Evolutionary conservation across 1,140 invertebrate species (phyloP), one percentile per base, ranked within the genome.

Genomic region (Drosophila tani): DNA sequence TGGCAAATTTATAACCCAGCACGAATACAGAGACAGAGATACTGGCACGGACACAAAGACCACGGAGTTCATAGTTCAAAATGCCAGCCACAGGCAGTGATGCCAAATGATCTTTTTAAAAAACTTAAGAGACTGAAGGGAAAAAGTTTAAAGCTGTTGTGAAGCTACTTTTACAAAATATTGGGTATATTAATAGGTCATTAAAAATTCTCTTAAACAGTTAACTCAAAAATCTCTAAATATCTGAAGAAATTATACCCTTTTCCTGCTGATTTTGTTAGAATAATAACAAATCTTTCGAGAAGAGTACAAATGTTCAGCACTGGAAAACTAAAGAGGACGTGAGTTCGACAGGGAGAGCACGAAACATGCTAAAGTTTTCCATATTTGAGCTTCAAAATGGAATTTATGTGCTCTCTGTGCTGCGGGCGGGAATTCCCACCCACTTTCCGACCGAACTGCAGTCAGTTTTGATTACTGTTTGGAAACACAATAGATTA

Each of bases 1-100:
- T 88, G 70, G 80, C 55, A 79, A 82, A 83, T 87, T 80, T 83
- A 87, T 87, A 73, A 38, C 80, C 41, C 43, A 57, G 58, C 47
- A 57, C 35, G 35, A 56, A 15, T 56, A 64, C 45, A 38, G 6
- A 24, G 41, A 38, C 9, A 43, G 19, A 41, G 14, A 5, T 21
- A 29, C 29, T 38, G 17, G 56, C 14, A 67, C 21, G 17, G 49
- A 69, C 43, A 63, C 21, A 38, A 17, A 38, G 32, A 38, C 51
- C 51, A 51, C 14, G 17, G 41, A 62, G 50, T 56, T 75, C 60
- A 57, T 29, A 76, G 79, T 63, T 81, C 60, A 78, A 69, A 68
- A 57, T 71, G 47, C 32, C 66, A 51, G 50, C 19, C 71, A 62
- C 9, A 15, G 51, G 32, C 51, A 55, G 51, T 15, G 51, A 55